Percentiles rank a stretch among this genome's conserved stretches.
Conservation (phyloP, 64 coral and sea anemone species). For the Montipora foliosa region DNA sequence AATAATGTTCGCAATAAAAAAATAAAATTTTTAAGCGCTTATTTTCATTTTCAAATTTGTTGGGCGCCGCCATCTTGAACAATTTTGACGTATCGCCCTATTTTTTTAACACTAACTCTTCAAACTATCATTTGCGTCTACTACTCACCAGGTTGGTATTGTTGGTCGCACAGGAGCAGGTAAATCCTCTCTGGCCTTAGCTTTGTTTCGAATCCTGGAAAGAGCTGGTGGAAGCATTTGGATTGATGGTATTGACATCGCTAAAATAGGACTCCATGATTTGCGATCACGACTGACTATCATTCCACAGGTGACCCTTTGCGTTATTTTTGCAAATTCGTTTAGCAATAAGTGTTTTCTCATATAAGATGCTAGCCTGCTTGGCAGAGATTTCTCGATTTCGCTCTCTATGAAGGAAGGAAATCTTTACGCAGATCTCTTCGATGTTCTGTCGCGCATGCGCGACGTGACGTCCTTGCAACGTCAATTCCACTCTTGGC, state of each 20-base stretch:
- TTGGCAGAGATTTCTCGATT: too few species aligned
- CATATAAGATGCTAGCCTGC: background rate
- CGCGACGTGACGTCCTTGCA: too few species aligned
- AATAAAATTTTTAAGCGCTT: too few species aligned
- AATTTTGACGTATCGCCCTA: too few species aligned
- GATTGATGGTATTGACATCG: constrained; percentile 52
- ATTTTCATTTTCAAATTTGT: too few species aligned
- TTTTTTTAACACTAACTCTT: too few species aligned
- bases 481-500: too few species aligned
- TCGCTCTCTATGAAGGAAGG: too few species aligned
- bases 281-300: constrained; percentile 45
- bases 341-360: background rate
- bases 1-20: too few species aligned
- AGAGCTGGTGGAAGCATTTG: constrained; percentile 16
- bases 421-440: too few species aligned
- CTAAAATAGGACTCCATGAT: constrained; percentile 37
- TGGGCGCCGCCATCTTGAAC: too few species aligned
- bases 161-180: constrained; percentile 55
- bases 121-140: background rate
- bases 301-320: constrained; percentile 41
- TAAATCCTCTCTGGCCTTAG: constrained; percentile 32
- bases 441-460: too few species aligned
- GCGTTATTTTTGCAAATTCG: background rate
- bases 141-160: constrained; percentile 16
- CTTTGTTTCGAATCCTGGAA: constrained; percentile 56